Conservation (phyloP, 1,140 invertebrate genomes). For the Wiebesia pumilae region DNA sequence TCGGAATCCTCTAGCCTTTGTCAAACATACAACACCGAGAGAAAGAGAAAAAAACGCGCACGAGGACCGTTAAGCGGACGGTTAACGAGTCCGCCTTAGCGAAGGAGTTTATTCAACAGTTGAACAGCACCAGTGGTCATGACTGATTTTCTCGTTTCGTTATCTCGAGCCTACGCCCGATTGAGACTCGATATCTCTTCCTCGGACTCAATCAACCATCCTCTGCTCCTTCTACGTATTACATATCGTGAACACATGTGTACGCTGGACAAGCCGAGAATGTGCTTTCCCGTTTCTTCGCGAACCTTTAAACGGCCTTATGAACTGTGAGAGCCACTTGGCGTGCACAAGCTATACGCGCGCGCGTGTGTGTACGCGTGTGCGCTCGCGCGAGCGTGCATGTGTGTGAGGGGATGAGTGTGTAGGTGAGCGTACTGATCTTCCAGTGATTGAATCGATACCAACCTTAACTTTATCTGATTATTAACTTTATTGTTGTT, state of each 20-base stretch:
- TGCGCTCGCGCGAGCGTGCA: background rate
- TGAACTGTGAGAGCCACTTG: slow-evolving; percentile 34
- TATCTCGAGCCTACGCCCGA: slow-evolving; percentile 50
- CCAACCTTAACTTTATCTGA: slow-evolving; percentile 5
- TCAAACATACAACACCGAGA: background rate
- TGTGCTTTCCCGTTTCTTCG: slow-evolving; percentile 53
- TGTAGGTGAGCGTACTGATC: background rate
- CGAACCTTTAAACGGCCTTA: slow-evolving; percentile 7
- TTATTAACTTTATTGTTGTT: slow-evolving; percentile 27
- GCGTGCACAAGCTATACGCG: background rate
- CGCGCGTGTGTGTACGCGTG: background rate
- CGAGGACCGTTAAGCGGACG: slow-evolving; percentile 46
- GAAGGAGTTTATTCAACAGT: slow-evolving; percentile 43
- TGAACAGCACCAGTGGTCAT: slow-evolving; percentile 51
- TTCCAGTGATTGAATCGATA: background rate
- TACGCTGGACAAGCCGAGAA: slow-evolving; percentile 54
- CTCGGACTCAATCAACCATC: slow-evolving; percentile 59
- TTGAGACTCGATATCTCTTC: slow-evolving; percentile 52
- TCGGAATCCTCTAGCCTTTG: background rate
- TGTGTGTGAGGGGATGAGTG: too few species aligned
- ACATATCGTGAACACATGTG: slow-evolving; percentile 17
- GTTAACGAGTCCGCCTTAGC: slow-evolving; percentile 55
- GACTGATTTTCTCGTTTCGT: slow-evolving; percentile 58
- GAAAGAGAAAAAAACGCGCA: background rate
- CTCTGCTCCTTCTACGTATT: background rate